A percentile compares a stretch with the other conserved stretches of the same genome.
These are phyloP conservation scores for Drosophila leontia DNA, from an alignment of 1,140 invertebrate species.

Conservation along the genomic window DNA sequence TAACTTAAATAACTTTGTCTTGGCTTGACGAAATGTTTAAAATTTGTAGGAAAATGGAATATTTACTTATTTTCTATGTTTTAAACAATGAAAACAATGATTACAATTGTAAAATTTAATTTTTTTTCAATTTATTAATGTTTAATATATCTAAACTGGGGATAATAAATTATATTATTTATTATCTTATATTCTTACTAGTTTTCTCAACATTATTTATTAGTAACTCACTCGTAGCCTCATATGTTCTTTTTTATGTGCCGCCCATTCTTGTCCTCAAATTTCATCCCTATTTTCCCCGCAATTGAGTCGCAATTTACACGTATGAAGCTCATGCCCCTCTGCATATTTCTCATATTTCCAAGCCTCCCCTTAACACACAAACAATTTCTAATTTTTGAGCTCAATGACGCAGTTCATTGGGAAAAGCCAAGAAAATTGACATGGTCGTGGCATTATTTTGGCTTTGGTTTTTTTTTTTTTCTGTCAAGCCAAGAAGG, in stretches of 20 bases:
- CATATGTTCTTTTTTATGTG: not conserved
- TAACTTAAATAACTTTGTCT: conserved; percentile 2
- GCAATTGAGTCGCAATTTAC: conserved; percentile 24
- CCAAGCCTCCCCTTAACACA: conserved; percentile 1
- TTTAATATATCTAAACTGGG: not conserved
- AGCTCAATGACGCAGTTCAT: conserved; percentile 36
- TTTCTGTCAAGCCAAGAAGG: conserved; percentile 11
- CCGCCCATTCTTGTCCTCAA: not conserved
- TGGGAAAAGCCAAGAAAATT: conserved; percentile 11
- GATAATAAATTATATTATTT: not conserved
- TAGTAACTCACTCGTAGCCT: not conserved
- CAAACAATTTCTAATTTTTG: conserved; percentile 30
- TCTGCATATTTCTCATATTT: conserved; percentile 17
- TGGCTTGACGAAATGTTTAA: not conserved
- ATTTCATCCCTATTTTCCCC: conserved; percentile 11
- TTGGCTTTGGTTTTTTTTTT: not conserved
- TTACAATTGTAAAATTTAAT: too few relatives aligned
- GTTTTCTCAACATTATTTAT: not conserved
- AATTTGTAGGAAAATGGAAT: not conserved
- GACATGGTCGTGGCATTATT: conserved; percentile 24
- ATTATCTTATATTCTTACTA: not conserved
- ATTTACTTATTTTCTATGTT: not conserved
- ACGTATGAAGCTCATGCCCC: conserved; percentile 11
- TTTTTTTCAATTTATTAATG: not conserved
- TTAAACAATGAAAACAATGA: not conserved